Conservation (phyloP, 1,140 invertebrate species). For the Diorhabda carinulata region DNA sequence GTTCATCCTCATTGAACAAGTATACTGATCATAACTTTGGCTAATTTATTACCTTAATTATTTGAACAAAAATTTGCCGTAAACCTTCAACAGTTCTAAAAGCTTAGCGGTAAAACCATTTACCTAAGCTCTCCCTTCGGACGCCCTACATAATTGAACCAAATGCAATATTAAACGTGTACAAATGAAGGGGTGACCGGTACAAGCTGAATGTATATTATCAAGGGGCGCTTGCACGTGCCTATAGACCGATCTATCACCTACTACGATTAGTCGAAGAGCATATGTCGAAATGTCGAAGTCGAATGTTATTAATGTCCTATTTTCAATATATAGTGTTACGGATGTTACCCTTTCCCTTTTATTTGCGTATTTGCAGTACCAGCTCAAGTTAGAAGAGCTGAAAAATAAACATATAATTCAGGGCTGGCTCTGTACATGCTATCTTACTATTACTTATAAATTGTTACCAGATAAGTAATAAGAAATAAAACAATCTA, state of each 20-base stretch:
- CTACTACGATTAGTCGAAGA: slow-evolving; percentile 12
- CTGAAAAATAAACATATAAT: no score
- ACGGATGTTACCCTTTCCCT: background rate
- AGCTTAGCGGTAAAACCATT: background rate
- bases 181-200: slow-evolving; percentile 23
- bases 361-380: background rate
- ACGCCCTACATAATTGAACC: slow-evolving; percentile 11
- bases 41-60: no score
- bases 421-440: no score
- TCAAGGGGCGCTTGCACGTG: slow-evolving; percentile 10
- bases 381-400: no score
- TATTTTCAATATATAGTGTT: background rate
- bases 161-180: slow-evolving; percentile 16
- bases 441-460: no score
- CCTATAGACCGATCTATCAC: slow-evolving; percentile 24
- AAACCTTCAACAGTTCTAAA: no score
- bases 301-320: slow-evolving; percentile 3
- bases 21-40: no score
- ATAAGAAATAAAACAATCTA: no score
- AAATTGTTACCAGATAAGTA: no score
- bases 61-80: no score
- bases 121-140: background rate
- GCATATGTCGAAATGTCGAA: slow-evolving; percentile 29
- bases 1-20: no score
- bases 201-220: background rate